Conservation (phyloP, 1,140 invertebrate genomes). For the Leptopilina clavipes region DNA sequence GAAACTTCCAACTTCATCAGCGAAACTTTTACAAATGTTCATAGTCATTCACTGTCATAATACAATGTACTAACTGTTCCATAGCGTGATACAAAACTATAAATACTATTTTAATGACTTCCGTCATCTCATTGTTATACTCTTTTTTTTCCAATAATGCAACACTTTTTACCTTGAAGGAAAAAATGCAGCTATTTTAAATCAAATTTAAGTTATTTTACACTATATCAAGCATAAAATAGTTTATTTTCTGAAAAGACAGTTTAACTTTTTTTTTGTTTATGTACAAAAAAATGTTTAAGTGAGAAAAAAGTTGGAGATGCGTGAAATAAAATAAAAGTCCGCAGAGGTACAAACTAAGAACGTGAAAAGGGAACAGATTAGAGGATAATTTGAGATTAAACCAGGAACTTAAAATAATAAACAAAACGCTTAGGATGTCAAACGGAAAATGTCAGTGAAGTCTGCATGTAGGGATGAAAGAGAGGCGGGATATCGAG, state of each 20-base stretch:
- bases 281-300: no score
- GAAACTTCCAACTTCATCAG: not conserved
- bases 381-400: constrained; percentile 29
- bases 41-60: constrained; percentile 19
- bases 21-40: not conserved
- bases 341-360: not conserved
- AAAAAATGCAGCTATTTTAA: no score
- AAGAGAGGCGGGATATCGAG: constrained; percentile 23
- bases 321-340: no score
- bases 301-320: no score
- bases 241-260: no score
- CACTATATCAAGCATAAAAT: no score
- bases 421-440: constrained; percentile 23
- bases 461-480: not conserved
- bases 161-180: not conserved
- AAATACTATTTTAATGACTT: constrained; percentile 21
- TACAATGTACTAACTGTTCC: not conserved
- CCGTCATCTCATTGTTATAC: constrained; percentile 19
- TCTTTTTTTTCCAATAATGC: not conserved
- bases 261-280: no score
- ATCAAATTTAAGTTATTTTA: no score
- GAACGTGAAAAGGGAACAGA: not conserved
- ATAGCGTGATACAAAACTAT: constrained; percentile 6
- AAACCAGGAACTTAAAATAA: constrained; percentile 22
- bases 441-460: constrained; percentile 8